These are phyloP conservation scores for Sterna hirundo DNA, from an alignment of 2,113 vertebrate species.

Conservation along the genomic window DNA sequence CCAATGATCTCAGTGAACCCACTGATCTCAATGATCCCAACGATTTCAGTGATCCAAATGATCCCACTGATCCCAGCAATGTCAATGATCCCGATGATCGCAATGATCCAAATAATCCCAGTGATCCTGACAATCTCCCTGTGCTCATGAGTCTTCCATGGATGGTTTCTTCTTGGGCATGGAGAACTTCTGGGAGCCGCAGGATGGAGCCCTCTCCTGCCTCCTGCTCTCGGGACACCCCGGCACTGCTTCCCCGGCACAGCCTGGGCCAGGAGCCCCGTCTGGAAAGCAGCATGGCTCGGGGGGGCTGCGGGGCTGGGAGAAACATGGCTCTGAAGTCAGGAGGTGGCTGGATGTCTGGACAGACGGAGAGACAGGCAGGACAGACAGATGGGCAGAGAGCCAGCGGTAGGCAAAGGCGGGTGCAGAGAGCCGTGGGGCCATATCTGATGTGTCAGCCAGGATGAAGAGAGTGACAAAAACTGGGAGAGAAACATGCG, in stretches of 20 bases:
- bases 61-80: accelerated
- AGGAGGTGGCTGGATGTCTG: background rate
- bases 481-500: accelerated
- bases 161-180: accelerated
- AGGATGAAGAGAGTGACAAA: background rate
- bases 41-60: accelerated
- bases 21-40: accelerated
- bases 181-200: background rate
- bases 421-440: background rate
- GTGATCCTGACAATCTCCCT: accelerated
- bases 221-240: background rate
- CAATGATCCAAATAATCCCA: accelerated
- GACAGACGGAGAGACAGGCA: background rate
- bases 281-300: accelerated
- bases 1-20: accelerated
- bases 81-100: accelerated
- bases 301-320: accelerated
- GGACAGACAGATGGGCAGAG: background rate
- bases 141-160: accelerated
- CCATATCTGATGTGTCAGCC: background rate
- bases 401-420: background rate
- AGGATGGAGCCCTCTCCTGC: accelerated
- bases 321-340: background rate
- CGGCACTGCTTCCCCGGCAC: accelerated
- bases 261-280: accelerated